Evolutionary conservation across 2,888 invertebrate genomes (phyloP).

Genomic region (Malthinus flaveolus): DNA sequence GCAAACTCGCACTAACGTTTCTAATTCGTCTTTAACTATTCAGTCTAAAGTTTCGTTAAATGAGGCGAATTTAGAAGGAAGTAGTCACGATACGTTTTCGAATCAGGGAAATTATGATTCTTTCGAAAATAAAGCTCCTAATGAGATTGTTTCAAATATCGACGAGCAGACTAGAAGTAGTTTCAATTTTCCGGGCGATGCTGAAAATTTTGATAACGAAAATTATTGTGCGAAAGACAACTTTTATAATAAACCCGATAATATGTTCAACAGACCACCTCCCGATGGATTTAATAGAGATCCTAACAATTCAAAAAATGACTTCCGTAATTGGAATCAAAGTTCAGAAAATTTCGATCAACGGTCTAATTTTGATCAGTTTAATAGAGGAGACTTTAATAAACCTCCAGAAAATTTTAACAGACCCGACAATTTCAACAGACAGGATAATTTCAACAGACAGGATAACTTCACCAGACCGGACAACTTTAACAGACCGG

Average conservation of each 20-base stretch:
- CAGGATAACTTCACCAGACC: slow-evolving; percentile 21
- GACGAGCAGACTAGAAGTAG: slow-evolving; percentile 49
- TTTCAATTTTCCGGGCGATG: slow-evolving; percentile 34
- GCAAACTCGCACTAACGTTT: slow-evolving; percentile 41
- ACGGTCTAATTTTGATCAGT: slow-evolving; percentile 19
- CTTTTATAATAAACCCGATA: slow-evolving; percentile 7
- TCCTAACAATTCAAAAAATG: slow-evolving; percentile 14
- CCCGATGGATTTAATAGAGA: slow-evolving; percentile 11
- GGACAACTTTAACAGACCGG: slow-evolving; percentile 21
- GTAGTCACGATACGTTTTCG: background rate
- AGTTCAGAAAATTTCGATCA: slow-evolving; percentile 19
- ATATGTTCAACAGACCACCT: slow-evolving; percentile 9
- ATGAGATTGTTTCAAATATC: slow-evolving; percentile 32
- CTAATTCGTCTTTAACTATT: background rate
- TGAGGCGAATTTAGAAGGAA: background rate
- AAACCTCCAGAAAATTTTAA: slow-evolving; percentile 2
- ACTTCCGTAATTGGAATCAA: slow-evolving; percentile 13
- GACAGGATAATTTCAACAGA: slow-evolving; percentile 20
- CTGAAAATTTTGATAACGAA: background rate
- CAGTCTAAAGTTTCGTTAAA: background rate
- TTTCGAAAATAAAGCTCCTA: slow-evolving; percentile 8
- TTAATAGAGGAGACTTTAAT: slow-evolving; percentile 5
- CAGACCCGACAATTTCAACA: slow-evolving; percentile 12
- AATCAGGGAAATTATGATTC: slow-evolving; percentile 12
- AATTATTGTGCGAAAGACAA: slow-evolving; percentile 4